Conservation (phyloP, 2,113 vertebrate genomes). For the Sinocyclocheilus rhinocerous region DNA sequence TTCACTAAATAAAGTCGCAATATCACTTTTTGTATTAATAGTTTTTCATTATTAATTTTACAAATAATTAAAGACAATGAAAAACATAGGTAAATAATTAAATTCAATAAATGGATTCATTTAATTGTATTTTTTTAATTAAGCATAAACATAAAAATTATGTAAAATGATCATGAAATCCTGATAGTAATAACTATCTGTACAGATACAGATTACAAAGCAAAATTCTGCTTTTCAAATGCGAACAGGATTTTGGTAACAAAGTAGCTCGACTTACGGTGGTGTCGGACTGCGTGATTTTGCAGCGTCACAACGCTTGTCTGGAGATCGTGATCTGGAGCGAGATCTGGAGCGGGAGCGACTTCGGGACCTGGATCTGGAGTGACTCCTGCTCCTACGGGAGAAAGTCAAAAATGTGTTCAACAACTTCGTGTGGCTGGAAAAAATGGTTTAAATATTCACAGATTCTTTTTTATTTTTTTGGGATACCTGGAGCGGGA, state of each 20-base stretch:
- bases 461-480: too few species aligned
- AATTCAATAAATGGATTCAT: too few species aligned
- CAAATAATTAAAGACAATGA: too few species aligned
- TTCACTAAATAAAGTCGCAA: too few species aligned
- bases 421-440: not conserved
- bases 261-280: slow-evolving; percentile 78
- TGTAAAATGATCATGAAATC: not conserved
- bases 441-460: not conserved
- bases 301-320: slow-evolving; percentile 77
- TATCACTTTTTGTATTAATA: too few species aligned
- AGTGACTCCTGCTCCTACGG: slow-evolving; percentile 84
- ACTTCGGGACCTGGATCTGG: slow-evolving; percentile 85
- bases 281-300: slow-evolving; percentile 89
- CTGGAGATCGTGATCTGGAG: slow-evolving; percentile 85
- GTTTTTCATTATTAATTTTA: too few species aligned
- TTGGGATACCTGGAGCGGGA: slow-evolving; percentile 86
- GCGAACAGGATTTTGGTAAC: not conserved
- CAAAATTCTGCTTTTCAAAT: not conserved
- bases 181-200: not conserved
- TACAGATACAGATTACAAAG: too few species aligned
- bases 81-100: too few species aligned
- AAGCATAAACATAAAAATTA: too few species aligned
- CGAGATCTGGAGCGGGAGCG: slow-evolving; percentile 83
- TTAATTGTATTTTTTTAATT: too few species aligned
- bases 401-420: not conserved